Evolutionary conservation across 2,797 vertebrate species (phyloP).

Genomic region (Alectoris magna): DNA sequence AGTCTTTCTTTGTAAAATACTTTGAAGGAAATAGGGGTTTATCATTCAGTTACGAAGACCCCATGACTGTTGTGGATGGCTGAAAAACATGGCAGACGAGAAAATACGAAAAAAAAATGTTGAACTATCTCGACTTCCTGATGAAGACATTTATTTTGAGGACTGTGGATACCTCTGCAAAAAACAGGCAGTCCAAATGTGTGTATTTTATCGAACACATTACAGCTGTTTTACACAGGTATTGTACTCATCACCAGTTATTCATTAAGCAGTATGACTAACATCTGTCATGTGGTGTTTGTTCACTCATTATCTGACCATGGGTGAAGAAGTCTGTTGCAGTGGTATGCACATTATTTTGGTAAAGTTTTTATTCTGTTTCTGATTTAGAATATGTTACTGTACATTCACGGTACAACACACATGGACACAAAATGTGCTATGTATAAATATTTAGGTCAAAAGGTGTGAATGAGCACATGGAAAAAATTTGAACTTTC

Average conservation of each 20-base stretch:
- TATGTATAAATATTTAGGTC: neutral
- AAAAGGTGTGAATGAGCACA: conserved; percentile 9
- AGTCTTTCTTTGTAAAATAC: neutral
- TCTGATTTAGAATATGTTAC: neutral
- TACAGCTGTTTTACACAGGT: conserved; percentile 53
- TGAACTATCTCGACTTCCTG: conserved; percentile 19
- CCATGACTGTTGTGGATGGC: neutral
- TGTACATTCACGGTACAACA: neutral
- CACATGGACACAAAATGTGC: neutral
- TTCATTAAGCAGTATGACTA: conserved; percentile 71
- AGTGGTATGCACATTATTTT: conserved; percentile 55
- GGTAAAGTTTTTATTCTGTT: conserved; percentile 6
- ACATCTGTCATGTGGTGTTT: conserved; percentile 69
- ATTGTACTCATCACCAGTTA: conserved; percentile 70
- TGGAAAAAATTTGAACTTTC: neutral
- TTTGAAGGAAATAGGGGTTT: neutral
- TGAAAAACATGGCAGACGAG: neutral
- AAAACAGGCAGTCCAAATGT: conserved; percentile 48
- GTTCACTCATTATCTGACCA: conserved; percentile 68
- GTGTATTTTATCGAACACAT: conserved; percentile 35
- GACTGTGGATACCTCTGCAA: neutral
- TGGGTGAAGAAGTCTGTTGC: conserved; percentile 53
- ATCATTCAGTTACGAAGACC: neutral
- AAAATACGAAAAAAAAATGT: conserved; percentile 17
- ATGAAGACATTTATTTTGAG: neutral